phyloP scores from a whole-genome alignment of 2,113 vertebrate species.

The Vidua chalybeata region DNA sequence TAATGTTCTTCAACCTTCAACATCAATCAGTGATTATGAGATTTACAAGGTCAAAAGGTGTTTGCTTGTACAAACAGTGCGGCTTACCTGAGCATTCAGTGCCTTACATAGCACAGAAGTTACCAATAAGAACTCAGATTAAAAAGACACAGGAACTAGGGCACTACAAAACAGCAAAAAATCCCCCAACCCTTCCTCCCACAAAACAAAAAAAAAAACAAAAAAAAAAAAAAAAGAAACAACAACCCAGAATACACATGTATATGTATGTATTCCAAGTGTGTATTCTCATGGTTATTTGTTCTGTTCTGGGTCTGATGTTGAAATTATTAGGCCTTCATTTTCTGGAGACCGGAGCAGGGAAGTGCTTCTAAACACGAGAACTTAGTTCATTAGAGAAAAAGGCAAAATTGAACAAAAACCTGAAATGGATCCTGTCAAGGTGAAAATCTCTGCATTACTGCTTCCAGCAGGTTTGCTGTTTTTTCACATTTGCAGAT shows the following conservation, averaged over 20 bases:
- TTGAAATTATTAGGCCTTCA: background rate
- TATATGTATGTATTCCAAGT: background rate
- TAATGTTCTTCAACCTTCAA: background rate
- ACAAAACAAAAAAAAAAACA: background rate
- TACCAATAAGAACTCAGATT: background rate
- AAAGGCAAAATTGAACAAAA: background rate
- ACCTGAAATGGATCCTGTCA: background rate
- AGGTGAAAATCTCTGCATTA: background rate
- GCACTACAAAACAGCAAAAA: background rate
- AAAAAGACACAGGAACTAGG: background rate
- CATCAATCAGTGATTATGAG: background rate
- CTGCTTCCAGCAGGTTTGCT: background rate
- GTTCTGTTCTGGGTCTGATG: background rate
- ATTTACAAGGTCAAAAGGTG: background rate
- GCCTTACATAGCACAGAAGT: background rate
- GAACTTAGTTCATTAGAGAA: background rate
- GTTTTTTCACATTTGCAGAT: background rate
- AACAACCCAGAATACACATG: background rate
- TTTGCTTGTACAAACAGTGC: background rate
- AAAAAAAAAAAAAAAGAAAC: accelerated
- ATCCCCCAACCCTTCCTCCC: accelerated
- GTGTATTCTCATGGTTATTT: background rate
- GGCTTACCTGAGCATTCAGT: background rate
- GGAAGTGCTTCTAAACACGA: background rate
- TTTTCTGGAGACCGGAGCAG: background rate